These are phyloP conservation scores for Urocyon cinereoargenteus DNA, from an alignment of 2,797 vertebrate species.

Conservation along the genomic window DNA sequence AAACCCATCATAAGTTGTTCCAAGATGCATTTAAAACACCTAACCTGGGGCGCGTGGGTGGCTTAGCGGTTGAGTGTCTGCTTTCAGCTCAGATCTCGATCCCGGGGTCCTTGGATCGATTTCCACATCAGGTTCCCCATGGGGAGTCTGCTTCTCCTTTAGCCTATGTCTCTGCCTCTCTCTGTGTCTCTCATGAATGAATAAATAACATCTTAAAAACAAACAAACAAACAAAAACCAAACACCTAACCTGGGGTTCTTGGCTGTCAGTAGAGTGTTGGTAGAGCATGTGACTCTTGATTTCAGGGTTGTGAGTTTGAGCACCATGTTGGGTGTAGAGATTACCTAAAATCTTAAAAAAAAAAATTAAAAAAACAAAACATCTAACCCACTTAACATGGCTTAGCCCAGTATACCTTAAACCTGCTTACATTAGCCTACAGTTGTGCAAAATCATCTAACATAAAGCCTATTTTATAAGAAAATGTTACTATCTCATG, in stretches of 20 bases:
- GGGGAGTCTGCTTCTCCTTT: too few species aligned
- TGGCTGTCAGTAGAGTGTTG: too few species aligned
- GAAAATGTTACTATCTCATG: neutral
- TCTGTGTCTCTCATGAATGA: too few species aligned
- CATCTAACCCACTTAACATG: neutral
- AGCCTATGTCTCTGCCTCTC: too few species aligned
- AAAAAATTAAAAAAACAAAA: too few species aligned
- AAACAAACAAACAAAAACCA: too few species aligned
- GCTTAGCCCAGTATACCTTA: neutral
- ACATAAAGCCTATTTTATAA: neutral
- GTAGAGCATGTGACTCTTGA: neutral
- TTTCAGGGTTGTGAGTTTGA: neutral
- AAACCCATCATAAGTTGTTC: neutral
- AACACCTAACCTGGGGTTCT: too few species aligned
- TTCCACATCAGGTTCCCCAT: too few species aligned
- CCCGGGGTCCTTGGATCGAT: too few species aligned
- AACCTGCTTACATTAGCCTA: neutral
- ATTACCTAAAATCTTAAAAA: neutral
- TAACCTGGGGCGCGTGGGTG: neutral
- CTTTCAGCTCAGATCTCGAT: too few species aligned
- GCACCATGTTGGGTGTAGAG: neutral
- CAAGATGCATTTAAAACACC: neutral
- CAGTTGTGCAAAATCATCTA: neutral
- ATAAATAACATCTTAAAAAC: too few species aligned
- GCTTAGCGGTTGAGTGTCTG: neutral